These are phyloP conservation scores for Meteorus cinctellus DNA, from an alignment of 2,888 invertebrate genomes.

Conservation along the genomic window DNA sequence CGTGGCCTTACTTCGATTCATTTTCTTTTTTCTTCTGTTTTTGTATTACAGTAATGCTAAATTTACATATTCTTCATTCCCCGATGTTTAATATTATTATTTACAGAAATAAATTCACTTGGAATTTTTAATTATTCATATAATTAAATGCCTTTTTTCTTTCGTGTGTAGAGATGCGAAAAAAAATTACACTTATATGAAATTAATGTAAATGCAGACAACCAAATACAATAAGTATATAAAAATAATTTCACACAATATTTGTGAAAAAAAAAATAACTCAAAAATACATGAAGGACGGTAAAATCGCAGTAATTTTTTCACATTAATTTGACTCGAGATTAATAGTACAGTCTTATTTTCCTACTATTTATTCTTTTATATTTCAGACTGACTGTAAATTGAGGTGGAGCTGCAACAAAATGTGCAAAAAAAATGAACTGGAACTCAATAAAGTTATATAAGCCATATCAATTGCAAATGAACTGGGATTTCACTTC, in stretches of 20 bases:
- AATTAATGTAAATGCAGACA: background rate
- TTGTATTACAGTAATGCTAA: too few relatives aligned
- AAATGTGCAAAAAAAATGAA: too few relatives aligned
- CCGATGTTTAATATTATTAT: background rate
- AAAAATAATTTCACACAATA: background rate
- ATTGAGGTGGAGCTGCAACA: too few relatives aligned
- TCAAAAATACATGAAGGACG: conserved; percentile 1
- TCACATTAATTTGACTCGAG: background rate
- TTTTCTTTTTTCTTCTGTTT: background rate
- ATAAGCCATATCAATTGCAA: too few relatives aligned
- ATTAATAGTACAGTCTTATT: background rate
- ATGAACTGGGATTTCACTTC: too few relatives aligned
- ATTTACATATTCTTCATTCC: background rate
- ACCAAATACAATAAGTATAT: too few relatives aligned
- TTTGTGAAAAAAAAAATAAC: background rate
- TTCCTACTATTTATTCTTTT: background rate
- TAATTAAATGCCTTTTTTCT: background rate
- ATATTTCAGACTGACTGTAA: too few relatives aligned
- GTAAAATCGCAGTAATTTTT: background rate
- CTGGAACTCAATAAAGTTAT: too few relatives aligned
- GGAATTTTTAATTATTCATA: background rate
- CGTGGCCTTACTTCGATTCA: background rate
- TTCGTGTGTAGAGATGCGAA: background rate
- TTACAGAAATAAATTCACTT: background rate
- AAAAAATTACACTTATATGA: background rate